Evolutionary conservation across 1,140 invertebrate species (phyloP).

Genomic region (Drosophila nikananu): DNA sequence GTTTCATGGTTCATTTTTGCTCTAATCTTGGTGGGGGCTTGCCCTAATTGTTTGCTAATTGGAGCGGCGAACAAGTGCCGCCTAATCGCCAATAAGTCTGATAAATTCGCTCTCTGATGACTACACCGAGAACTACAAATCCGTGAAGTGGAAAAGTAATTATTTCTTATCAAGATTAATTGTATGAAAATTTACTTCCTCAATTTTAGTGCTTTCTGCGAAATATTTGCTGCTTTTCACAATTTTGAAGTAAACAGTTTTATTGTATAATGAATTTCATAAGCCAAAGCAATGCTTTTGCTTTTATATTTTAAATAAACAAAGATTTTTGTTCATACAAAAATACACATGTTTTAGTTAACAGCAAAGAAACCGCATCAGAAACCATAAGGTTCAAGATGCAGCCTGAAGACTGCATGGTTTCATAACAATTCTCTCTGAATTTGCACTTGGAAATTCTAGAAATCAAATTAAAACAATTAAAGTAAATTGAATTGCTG

Average conservation of each 20-base stretch:
- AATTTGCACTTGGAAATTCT: not conserved
- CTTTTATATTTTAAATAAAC: not conserved
- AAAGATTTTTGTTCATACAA: not conserved
- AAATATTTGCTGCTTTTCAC: not conserved
- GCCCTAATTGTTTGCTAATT: slow-evolving; percentile 58
- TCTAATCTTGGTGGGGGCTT: slow-evolving; percentile 25
- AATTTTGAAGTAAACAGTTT: not conserved
- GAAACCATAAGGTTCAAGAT: not conserved
- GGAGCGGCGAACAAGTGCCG: slow-evolving; percentile 28
- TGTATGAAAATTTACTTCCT: not conserved
- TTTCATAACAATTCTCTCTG: not conserved
- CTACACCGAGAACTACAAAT: slow-evolving; percentile 19
- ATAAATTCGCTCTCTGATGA: slow-evolving; percentile 42
- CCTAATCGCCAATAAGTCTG: slow-evolving; percentile 54
- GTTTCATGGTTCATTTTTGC: slow-evolving; percentile 1
- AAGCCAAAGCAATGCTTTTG: not conserved
- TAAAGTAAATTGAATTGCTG: not conserved
- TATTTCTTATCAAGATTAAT: not conserved
- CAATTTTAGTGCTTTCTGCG: not conserved
- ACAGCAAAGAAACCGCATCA: not conserved
- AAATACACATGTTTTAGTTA: not conserved
- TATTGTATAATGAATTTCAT: not conserved
- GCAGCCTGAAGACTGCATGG: not conserved
- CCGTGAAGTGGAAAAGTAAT: not conserved
- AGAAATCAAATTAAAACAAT: not conserved